These are phyloP conservation scores for Natator depressus DNA, from an alignment of 2,113 vertebrate genomes.

Conservation along the genomic window DNA sequence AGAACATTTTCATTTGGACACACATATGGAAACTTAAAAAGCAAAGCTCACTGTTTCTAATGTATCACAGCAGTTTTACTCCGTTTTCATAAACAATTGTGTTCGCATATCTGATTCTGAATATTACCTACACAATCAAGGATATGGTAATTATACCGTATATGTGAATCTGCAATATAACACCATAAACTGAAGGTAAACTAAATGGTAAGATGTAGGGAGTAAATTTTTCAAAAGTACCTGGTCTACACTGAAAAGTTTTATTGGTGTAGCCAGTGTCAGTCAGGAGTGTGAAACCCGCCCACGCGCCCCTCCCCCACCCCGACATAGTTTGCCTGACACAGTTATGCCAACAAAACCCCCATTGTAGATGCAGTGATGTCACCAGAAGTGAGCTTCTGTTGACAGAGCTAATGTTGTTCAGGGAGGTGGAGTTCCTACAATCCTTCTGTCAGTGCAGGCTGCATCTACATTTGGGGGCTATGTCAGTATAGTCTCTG, in stretches of 20 bases:
- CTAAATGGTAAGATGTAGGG: not conserved
- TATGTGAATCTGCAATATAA: not conserved
- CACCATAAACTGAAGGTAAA: constrained; percentile 6
- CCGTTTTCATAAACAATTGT: not conserved
- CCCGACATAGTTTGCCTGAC: not conserved
- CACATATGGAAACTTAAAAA: not conserved
- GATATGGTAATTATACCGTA: not conserved
- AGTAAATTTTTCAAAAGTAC: not conserved
- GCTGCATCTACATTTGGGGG: too few relatives aligned
- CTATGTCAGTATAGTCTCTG: not conserved
- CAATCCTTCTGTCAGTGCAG: not conserved
- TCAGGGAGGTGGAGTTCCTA: not conserved
- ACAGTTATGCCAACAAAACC: not conserved
- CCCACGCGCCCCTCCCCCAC: too few relatives aligned
- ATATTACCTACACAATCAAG: not conserved
- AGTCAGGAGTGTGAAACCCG: not conserved
- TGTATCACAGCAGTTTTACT: not conserved
- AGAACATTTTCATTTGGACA: not conserved
- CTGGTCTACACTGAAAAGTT: not conserved
- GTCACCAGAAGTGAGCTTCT: not conserved
- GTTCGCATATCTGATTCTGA: not conserved
- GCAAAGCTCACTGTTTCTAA: not conserved
- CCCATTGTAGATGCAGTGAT: not conserved
- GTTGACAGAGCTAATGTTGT: not conserved
- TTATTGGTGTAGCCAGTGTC: not conserved